phyloP scores from a whole-genome alignment of 2,888 invertebrate species.

The Epinotia nisella region DNA sequence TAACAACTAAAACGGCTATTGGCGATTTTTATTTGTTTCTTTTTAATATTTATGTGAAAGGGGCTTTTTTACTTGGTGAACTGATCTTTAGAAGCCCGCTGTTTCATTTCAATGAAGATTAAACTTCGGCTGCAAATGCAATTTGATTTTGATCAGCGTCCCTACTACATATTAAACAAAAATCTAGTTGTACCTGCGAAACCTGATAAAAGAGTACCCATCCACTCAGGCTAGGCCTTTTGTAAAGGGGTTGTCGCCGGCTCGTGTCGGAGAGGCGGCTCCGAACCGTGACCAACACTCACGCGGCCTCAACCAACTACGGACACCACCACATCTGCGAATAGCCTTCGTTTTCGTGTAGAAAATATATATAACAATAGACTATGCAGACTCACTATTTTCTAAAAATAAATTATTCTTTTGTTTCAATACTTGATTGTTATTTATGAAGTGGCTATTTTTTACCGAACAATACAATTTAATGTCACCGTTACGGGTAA shows the following conservation, averaged over 20 bases:
- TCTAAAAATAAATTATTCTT: conserved; percentile 71
- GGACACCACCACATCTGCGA: conserved; percentile 47
- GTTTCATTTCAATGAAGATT: not conserved
- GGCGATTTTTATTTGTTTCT: conserved; percentile 6
- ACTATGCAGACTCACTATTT: conserved; percentile 47
- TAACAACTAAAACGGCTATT: not conserved
- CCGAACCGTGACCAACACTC: not conserved
- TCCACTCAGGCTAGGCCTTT: too few relatives aligned
- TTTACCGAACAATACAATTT: conserved; percentile 75
- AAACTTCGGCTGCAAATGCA: not conserved
- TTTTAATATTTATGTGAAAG: not conserved
- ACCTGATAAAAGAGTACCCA: too few relatives aligned
- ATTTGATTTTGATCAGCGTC: not conserved
- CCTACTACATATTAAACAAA: too few relatives aligned
- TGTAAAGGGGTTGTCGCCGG: too few relatives aligned
- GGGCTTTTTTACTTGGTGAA: not conserved
- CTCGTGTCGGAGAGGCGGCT: too few relatives aligned
- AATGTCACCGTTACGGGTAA: conserved; percentile 79
- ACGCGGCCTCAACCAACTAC: not conserved
- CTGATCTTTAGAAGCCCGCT: not conserved
- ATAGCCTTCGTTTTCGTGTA: conserved; percentile 52
- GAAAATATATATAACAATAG: conserved; percentile 49
- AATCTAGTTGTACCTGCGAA: too few relatives aligned
- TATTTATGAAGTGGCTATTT: conserved; percentile 74
- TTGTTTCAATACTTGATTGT: conserved; percentile 67